These are phyloP conservation scores for Eugnorisma glareosa DNA, from an alignment of 2,888 invertebrate genomes.

Conservation along the genomic window DNA sequence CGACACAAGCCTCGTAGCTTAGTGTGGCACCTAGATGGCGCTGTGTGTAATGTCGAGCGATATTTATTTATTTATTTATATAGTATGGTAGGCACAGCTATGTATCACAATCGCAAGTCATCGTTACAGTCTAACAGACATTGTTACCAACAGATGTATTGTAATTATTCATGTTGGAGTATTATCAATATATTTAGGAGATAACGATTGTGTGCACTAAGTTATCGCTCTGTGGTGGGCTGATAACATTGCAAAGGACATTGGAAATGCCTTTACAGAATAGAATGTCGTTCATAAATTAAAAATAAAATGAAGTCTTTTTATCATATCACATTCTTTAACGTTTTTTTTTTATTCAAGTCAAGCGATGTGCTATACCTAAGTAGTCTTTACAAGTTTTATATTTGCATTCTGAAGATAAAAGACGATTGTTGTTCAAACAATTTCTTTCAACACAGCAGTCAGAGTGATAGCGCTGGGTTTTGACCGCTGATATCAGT, in stretches of 20 bases:
- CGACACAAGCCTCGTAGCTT: too few relatives aligned
- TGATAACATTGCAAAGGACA: conserved; percentile 27
- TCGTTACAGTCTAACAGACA: conserved; percentile 1
- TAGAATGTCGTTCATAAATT: neutral
- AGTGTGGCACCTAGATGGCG: too few relatives aligned
- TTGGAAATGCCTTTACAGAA: neutral
- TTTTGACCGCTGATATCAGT: conserved; percentile 44
- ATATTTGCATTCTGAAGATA: conserved; percentile 30
- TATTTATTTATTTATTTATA: too few relatives aligned
- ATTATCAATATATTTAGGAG: conserved; percentile 7
- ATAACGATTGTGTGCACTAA: neutral
- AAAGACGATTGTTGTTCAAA: conserved; percentile 30
- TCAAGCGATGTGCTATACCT: conserved; percentile 4
- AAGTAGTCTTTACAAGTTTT: conserved; percentile 12
- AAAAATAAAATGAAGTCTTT: conserved; percentile 2
- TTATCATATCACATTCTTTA: conserved; percentile 1
- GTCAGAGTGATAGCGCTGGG: conserved; percentile 26
- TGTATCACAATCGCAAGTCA: neutral
- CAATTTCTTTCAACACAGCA: conserved; percentile 28
- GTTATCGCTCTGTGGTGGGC: conserved; percentile 5
- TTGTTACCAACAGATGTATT: neutral
- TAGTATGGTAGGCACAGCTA: neutral
- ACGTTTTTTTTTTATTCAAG: conserved; percentile 19
- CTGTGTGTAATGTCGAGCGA: too few relatives aligned
- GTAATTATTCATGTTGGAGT: conserved; percentile 24